Evolutionary conservation across 37 sponge, comb jelly and placozoan genomes (phyloP).

Genomic region (Aplysina aerophoba): DNA sequence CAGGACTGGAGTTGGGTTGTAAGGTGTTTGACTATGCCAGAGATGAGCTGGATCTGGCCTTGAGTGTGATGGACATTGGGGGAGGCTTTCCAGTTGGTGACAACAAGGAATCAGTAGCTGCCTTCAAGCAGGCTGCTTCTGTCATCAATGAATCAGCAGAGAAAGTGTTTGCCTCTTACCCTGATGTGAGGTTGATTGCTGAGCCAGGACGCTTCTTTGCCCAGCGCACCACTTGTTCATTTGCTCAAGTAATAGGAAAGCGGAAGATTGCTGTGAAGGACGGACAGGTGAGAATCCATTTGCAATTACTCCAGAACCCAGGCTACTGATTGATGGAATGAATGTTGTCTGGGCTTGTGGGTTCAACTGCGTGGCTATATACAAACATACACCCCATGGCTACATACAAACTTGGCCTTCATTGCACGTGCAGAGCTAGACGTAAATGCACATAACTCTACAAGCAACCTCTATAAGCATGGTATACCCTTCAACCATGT

Average conservation of each 20-base stretch:
- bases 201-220: conserved; percentile 95
- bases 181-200: conserved; percentile 71
- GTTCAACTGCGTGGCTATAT: too few species aligned
- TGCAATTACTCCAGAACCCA: not conserved
- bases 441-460: too few species aligned
- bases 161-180: not conserved
- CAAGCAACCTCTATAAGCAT: not conserved
- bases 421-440: too few species aligned
- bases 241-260: conserved; percentile 74
- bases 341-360: too few species aligned
- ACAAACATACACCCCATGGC: too few species aligned
- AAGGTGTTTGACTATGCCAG: conserved; percentile 65
- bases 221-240: conserved; percentile 61
- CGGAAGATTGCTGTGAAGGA: conserved; percentile 1
- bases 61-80: conserved; percentile 88
- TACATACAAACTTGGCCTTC: too few species aligned
- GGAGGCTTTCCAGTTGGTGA: conserved; percentile 85
- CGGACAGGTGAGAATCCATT: not conserved
- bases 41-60: conserved; percentile 51
- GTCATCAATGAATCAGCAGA: not conserved
- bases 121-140: conserved; percentile 38
- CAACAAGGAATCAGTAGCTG: conserved; percentile 2
- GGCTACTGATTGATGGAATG: too few species aligned
- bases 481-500: not conserved
- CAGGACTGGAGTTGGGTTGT: conserved; percentile 63